These are phyloP conservation scores for Microcebus lehilahytsara DNA, from an alignment of 2,113 vertebrate genomes.

Conservation along the genomic window DNA sequence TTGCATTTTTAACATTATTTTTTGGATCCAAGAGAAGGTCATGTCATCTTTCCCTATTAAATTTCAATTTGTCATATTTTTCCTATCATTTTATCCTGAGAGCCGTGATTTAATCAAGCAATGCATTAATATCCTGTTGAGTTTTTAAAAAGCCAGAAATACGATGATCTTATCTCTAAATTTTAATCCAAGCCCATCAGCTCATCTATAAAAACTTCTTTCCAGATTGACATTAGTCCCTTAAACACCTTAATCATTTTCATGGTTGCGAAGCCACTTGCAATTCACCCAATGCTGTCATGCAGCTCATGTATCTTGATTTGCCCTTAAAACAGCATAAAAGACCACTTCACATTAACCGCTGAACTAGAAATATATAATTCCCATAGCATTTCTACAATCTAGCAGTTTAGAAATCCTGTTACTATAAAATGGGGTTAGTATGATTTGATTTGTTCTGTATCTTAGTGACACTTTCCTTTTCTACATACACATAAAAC, in stretches of 20 bases:
- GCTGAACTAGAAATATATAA: not conserved
- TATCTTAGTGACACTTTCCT: not conserved
- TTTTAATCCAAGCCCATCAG: not conserved
- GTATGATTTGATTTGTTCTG: not conserved
- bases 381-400: not conserved
- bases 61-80: conserved; percentile 32
- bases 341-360: not conserved
- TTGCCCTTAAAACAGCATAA: not conserved
- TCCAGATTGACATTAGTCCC: not conserved
- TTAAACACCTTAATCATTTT: not conserved
- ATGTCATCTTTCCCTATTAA: not conserved
- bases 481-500: not conserved
- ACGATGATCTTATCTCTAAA: not conserved
- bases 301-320: not conserved
- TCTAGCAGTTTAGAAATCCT: not conserved
- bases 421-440: not conserved
- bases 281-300: not conserved
- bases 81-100: not conserved
- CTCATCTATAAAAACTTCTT: not conserved
- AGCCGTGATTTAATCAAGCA: not conserved
- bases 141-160: not conserved
- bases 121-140: not conserved
- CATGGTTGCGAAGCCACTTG: not conserved
- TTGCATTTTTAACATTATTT: not conserved
- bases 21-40: not conserved